A percentile compares a stretch with the other conserved stretches of the same genome.
These are phyloP conservation scores for Listronotus oregonensis DNA, from an alignment of 1,140 invertebrate genomes.

Conservation along the genomic window DNA sequence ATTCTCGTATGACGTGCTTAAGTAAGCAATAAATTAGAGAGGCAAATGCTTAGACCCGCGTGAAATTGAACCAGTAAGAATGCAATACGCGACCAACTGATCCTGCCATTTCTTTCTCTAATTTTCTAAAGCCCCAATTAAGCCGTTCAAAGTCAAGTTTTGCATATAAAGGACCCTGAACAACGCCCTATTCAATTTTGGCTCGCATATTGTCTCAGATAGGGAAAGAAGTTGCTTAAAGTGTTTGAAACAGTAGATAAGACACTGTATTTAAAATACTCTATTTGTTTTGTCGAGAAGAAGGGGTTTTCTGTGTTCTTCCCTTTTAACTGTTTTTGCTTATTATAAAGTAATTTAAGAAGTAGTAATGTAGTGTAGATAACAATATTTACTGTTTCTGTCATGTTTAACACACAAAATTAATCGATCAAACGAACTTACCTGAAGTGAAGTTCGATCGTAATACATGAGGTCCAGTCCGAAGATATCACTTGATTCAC, in stretches of 20 bases:
- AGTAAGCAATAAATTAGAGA: slow-evolving; percentile 29
- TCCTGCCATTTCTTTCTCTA: slow-evolving; percentile 31
- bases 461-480: too few relatives aligned
- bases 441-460: too few relatives aligned
- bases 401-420: too few relatives aligned
- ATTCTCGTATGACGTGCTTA: slow-evolving; percentile 14
- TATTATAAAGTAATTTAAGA: background rate
- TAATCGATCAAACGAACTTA: too few relatives aligned
- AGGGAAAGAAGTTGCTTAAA: slow-evolving; percentile 10
- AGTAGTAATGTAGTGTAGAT: too few relatives aligned
- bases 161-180: slow-evolving; percentile 20
- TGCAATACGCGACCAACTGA: slow-evolving; percentile 26
- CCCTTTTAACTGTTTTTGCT: background rate
- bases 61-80: slow-evolving; percentile 29
- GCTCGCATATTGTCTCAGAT: slow-evolving; percentile 19
- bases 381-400: too few relatives aligned
- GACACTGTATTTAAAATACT: slow-evolving; percentile 6
- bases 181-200: slow-evolving; percentile 18
- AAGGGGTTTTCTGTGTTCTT: background rate
- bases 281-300: background rate
- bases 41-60: slow-evolving; percentile 31
- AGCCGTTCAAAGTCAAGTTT: slow-evolving; percentile 20
- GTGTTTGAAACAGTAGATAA: slow-evolving; percentile 9
- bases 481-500: too few relatives aligned
- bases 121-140: slow-evolving; percentile 26